Conservation (phyloP, 1,140 invertebrate species). For the Ceratitis capitata region DNA sequence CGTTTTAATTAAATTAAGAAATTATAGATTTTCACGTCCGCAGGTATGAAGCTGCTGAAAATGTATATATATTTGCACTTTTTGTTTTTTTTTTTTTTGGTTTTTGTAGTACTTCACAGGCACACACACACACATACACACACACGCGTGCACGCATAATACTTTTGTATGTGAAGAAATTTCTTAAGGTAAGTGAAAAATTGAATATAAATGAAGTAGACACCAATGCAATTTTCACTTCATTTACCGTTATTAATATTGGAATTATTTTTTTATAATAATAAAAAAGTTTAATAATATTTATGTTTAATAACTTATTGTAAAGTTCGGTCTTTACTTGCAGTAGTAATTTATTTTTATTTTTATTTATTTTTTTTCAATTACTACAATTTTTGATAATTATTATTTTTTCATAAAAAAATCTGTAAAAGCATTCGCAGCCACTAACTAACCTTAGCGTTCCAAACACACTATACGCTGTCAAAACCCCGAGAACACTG, state of each 20-base stretch:
- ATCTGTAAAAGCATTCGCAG: slow-evolving; percentile 31
- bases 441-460: slow-evolving; percentile 65
- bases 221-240: not conserved
- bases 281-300: too few relatives aligned
- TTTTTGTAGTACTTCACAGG: not conserved
- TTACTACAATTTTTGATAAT: not conserved
- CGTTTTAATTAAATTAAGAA: not conserved
- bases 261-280: not conserved
- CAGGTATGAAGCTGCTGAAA: not conserved
- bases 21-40: not conserved
- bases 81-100: not conserved
- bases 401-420: slow-evolving; percentile 28
- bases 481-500: slow-evolving; percentile 67
- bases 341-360: too few relatives aligned
- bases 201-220: not conserved
- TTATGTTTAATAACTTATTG: too few relatives aligned
- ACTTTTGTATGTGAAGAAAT: not conserved
- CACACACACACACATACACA: not conserved
- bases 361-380: not conserved
- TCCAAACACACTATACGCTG: slow-evolving; percentile 66
- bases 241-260: too few relatives aligned
- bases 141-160: not conserved
- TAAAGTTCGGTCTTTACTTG: too few relatives aligned
- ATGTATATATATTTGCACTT: not conserved
- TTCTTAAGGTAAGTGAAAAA: not conserved